Base-by-base conservation (phyloP, 1,140 invertebrate species). In the Liolophura sinensis region DNA sequence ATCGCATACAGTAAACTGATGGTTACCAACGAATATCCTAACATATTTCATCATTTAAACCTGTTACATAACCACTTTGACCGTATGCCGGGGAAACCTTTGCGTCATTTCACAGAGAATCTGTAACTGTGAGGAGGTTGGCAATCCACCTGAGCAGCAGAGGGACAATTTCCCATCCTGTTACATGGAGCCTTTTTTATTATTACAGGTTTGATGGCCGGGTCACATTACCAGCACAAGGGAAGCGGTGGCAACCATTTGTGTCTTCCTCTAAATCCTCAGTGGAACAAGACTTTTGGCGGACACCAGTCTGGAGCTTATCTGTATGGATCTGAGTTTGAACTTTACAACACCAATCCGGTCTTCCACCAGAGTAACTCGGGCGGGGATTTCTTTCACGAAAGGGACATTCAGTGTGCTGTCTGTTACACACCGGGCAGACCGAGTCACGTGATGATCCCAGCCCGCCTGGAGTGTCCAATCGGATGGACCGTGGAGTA, bases 401-500 rank as follows among this genome's bases (percentile, higher is more conserved):
- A 68, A 24, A 62, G 68, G 18, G 63, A 72, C 40, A 60, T 62
- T 18, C 70, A 62, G 3, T 74, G 73, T 65, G 68, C 68, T 22
- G 59, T 67, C 20, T 72, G 73, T 48, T 40, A 54, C 11, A 49
- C 61, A 9, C 16, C 50, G 20, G 31, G 31, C 31, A 62, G 63
- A 27, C 31, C 62, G 1, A 58, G 65, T 14, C 49, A 40, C 18
- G 25, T 74, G 16, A 72, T 72, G 68, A 62, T 74, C 46, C 73
- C 73, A 22, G 70, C 68, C 11, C 55, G 60, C 24, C 64, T 15
- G 22, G 52, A 60, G 27, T 74, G 73, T 60, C 66, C 54, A 46
- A 4, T 18, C 11, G 65, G 65, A 16, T 74, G 73, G 73, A 65
- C 55, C 1, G 40, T 50, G 5, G 69, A 73, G 64, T 75, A 75